Conservation (phyloP, 2,888 invertebrate genomes). For the Athalia rosae region DNA sequence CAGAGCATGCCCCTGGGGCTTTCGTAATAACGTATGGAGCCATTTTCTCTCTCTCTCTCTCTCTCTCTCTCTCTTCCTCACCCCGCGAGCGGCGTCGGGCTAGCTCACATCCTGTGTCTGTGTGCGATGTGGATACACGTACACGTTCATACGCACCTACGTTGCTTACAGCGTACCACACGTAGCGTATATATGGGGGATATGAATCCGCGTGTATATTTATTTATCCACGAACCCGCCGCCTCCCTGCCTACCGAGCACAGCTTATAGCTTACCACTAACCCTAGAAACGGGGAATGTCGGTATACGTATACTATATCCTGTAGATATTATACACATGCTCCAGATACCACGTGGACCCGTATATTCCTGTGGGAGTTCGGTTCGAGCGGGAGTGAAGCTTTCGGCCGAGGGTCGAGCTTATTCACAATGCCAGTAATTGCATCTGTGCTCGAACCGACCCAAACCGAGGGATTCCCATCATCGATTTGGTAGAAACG, state of each 20-base stretch:
- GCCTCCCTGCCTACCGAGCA: background rate
- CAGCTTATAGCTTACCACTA: background rate
- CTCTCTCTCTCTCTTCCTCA: background rate
- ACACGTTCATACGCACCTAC: background rate
- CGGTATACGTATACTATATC: background rate
- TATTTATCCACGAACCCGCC: too few relatives aligned
- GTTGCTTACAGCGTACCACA: too few relatives aligned
- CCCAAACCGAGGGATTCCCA: slow-evolving; percentile 28
- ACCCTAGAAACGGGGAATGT: background rate
- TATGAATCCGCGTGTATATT: too few relatives aligned
- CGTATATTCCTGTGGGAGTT: slow-evolving; percentile 24
- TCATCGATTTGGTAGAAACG: slow-evolving; percentile 16
- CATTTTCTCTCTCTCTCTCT: background rate
- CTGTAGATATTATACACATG: background rate
- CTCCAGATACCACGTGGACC: slow-evolving; percentile 22
- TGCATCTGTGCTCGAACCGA: slow-evolving; percentile 39
- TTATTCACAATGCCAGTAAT: slow-evolving; percentile 42
- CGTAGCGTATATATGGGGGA: too few relatives aligned
- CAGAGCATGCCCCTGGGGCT: slow-evolving; percentile 53
- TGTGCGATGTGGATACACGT: background rate
- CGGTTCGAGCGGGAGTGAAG: slow-evolving; percentile 1
- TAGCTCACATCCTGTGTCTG: background rate
- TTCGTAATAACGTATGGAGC: slow-evolving; percentile 43
- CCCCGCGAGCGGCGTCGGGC: slow-evolving; percentile 17
- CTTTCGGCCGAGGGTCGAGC: slow-evolving; percentile 39